Evolutionary conservation across 2,113 vertebrate species (phyloP).

Genomic region (Rostratula benghalensis): DNA sequence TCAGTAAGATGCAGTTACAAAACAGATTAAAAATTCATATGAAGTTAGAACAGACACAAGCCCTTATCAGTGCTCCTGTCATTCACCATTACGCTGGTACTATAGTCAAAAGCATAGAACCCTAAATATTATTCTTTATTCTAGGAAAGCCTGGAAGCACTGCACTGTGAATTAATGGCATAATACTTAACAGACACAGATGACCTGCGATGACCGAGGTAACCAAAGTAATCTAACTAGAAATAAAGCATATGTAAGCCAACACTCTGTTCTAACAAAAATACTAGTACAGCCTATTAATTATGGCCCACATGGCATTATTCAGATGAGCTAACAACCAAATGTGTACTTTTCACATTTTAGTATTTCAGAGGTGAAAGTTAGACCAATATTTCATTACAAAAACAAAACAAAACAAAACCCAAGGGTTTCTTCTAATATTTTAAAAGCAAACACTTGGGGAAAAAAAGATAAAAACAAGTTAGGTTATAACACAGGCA

Average conservation of each 20-base stretch:
- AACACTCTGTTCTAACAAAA: not conserved
- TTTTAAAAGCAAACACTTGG: not conserved
- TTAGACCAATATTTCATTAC: not conserved
- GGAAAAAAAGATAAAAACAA: not conserved
- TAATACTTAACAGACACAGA: not conserved
- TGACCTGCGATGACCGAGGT: not conserved
- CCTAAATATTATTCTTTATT: not conserved
- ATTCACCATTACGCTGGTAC: not conserved
- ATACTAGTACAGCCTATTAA: not conserved
- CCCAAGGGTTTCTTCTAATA: accelerated
- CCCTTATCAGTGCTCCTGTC: not conserved
- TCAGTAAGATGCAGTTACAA: not conserved
- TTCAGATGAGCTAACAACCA: not conserved
- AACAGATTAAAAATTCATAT: not conserved
- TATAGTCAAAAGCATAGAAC: not conserved
- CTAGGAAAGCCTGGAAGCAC: not conserved
- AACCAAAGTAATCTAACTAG: not conserved
- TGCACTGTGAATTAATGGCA: not conserved
- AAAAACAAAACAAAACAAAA: not conserved
- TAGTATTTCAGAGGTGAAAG: not conserved
- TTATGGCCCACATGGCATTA: not conserved
- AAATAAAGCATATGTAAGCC: not conserved
- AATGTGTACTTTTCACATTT: not conserved
- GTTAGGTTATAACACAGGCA: not conserved
- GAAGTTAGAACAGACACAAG: not conserved